Evolutionary conservation across 1,140 invertebrate genomes (phyloP).

Genomic region (Phenacoccus solenopsis): DNA sequence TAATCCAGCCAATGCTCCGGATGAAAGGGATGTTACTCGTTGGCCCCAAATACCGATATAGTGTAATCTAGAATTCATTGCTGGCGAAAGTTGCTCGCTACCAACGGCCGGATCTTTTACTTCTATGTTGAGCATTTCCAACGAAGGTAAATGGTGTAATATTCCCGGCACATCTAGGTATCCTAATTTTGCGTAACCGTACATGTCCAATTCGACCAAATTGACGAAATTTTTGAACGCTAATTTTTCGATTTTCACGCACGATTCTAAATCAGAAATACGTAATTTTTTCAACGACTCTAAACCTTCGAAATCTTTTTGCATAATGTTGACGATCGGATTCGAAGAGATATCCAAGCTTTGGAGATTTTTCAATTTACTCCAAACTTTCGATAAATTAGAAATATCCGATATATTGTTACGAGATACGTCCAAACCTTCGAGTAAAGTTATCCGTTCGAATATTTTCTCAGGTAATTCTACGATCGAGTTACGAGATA

Average conservation of each 20-base stretch:
- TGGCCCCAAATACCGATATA: conserved; percentile 59
- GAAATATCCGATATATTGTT: conserved; percentile 44
- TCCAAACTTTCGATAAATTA: conserved; percentile 44
- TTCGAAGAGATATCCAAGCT: conserved; percentile 65
- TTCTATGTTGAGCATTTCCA: conserved; percentile 66
- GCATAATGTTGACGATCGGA: conserved; percentile 52
- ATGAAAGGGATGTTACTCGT: conserved; percentile 60
- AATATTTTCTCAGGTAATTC: conserved; percentile 51
- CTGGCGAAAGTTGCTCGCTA: conserved; percentile 64
- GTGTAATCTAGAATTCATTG: conserved; percentile 62
- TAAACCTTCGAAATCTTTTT: conserved; percentile 58
- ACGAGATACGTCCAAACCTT: conserved; percentile 60
- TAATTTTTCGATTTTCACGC: conserved; percentile 64
- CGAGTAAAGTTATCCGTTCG: conserved; percentile 61
- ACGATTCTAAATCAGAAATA: conserved; percentile 51
- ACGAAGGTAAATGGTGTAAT: conserved; percentile 49
- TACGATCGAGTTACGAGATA: conserved; percentile 62
- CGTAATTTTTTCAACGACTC: conserved; percentile 48
- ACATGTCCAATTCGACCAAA: conserved; percentile 51
- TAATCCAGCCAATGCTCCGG: conserved; percentile 66
- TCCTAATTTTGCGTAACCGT: conserved; percentile 60
- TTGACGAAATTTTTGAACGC: conserved; percentile 60
- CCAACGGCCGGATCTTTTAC: conserved; percentile 69
- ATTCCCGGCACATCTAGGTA: conserved; percentile 73
- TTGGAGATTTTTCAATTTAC: conserved; percentile 50